Evolutionary conservation across 2,888 invertebrate genomes (phyloP), one percentile per base, ranked within the genome.

Genomic region (Pimpla rufipes): DNA sequence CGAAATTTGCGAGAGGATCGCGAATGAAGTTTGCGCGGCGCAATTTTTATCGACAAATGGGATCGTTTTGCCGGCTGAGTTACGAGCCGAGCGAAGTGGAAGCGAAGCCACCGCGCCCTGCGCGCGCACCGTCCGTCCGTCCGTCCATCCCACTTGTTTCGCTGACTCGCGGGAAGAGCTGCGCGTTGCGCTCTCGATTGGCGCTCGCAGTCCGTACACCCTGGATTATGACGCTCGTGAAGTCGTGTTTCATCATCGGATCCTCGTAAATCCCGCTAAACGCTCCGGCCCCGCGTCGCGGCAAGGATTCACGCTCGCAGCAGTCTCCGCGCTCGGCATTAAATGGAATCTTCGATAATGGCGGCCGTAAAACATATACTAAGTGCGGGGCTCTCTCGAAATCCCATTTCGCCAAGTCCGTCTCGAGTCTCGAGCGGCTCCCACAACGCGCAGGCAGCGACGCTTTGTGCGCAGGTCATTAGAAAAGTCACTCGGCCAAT

Each of bases 11-110:
- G 16, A 18, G 23, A 23, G 8, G 35, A 47, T 35, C 47, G 3
- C 11, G 45, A 11, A n/a, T n/a, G 18, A 40, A 40, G 29, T 23
- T 29, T 16, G 29, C 18, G n/a, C n/a, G n/a, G n/a, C n/a, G n/a
- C n/a, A 40, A 23, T 29, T 50, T 52, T 47, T 7, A 70, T 40
- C 37, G 70, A n/a, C 5, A 40, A 55, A 40, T 55, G 6, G 6
- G 18, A 40, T 50, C 23, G 21, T 16, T 52, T 50, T 74, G 84
- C 85, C 83, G 77, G 80, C 5, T 29, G 29, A 79, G 79, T 80
- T 86, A 80, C 83, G 82, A 79, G 79, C 81, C 76, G 77, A 87
- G 76, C 68, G 64, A 85, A 85, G 82, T 85, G 84, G 79, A 84
- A 86, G 82, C 81, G 82, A 55, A 85, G 78, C 71, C 73, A 86